Evolutionary conservation across 2,797 vertebrate species (phyloP), one percentile per base, ranked within the genome.

Genomic region (Vultur gryphus): DNA sequence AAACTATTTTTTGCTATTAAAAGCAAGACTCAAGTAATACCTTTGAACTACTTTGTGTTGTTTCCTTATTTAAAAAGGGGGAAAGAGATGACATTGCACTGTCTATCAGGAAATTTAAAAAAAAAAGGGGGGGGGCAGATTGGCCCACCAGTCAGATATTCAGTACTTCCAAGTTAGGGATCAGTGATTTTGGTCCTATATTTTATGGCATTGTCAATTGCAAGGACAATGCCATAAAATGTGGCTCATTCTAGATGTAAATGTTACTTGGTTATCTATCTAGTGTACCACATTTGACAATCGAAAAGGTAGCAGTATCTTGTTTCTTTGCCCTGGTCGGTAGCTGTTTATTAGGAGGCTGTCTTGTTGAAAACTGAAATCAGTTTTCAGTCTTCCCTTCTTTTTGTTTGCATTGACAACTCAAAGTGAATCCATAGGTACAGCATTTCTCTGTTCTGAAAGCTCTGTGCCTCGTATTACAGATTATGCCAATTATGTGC

Each of bases 391-490:
- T 66, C 44, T 78, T 87, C 13, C 35, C 14, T 84, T 9, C 13
- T 49, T 71, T 49, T 43, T 65, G 11, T 72, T 72, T 89, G 25
- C n/a, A 3, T 5, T 66, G 46, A 14, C 48, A 80, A 41, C 5
- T 71, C 28, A 9, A 5, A 62, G 35, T 1, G 18, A 52, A 69
- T 67, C 41, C 10, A 9, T 4, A 44, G 26, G 20, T 16, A 10
- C 31, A 33, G 10, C 5, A 5, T 61, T 51, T 81, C 17, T 75
- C 19, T 75, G 28, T 41, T 64, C 25, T 19, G 43, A 37, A 26
- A 10, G 13, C 46, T 29, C 10, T 59, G 11, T 33, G 33, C 39
- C 10, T 62, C 3, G 0, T 5, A 2, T 28, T 37, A 8, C 25
- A 51, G n/a, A 7, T 24, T 6, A 14, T 51, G 55, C 10, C 12